Base-by-base conservation (phyloP, 2,797 vertebrate species). In the Sarcophilus harrisii region DNA sequence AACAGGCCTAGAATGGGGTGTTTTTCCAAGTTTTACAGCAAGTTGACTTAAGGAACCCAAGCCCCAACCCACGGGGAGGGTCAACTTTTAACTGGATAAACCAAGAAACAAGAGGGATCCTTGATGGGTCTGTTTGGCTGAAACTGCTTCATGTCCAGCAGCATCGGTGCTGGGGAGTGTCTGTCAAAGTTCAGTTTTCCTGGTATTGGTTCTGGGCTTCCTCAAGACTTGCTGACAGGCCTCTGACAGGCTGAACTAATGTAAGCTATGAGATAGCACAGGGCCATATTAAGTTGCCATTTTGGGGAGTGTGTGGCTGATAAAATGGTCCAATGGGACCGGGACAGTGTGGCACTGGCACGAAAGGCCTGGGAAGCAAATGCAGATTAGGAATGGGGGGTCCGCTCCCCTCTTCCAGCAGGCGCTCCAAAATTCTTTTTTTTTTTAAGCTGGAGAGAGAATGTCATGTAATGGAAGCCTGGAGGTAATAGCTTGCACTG, bases 151-250 rank as follows among this genome's bases (percentile, higher is more conserved):
- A 27, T 10, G 95, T 66, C 90, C 16, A 97, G 5, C 28, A 45
- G 29, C 81, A 57, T 1, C 90, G 58, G 81, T 96, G 93, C 96
- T 95, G 96, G 94, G 90, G 24, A 95, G 91, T 55, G 49, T 54
- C 32, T 94, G 93, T 96, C 96, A 97, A 95, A 93, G 91, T 96
- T 95, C 58, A 95, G 95, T 92, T 96, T 94, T 92, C 49, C 92
- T 92, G n/a, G 24, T 93, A 57, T 30, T 58, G 94, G 94, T 92
- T 96, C 97, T 97, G 96, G 89, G 92, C 95, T 97, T 97, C 96
- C 96, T 98, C 97, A 98, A 94, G 96, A 97, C 95, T 81, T 49
- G 54, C 96, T 91, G 96, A 97, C 97, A 98, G 94, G 73, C 66
- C 58, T 52, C 21, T 93, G 96, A 97, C 96, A 94, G 81, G 60